Conservation (phyloP, 2,888 invertebrate genomes). For the Nymphalis c-album region DNA sequence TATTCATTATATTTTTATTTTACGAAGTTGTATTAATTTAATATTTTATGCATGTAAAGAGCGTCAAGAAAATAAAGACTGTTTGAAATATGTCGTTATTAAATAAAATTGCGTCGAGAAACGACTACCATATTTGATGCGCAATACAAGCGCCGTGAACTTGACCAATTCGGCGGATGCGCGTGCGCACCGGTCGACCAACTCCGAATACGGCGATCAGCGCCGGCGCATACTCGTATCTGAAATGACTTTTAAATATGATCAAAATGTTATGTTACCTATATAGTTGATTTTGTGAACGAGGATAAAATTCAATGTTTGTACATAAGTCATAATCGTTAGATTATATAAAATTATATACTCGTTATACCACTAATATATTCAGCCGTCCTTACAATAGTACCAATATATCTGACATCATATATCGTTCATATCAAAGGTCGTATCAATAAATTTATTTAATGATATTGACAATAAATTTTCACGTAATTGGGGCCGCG, state of each 20-base stretch:
- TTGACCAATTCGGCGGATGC: conserved; percentile 72
- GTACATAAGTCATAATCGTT: no score
- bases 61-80: not conserved
- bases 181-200: conserved; percentile 57
- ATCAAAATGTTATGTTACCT: not conserved
- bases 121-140: conserved; percentile 42
- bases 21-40: not conserved
- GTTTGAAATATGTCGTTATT: conserved; percentile 22
- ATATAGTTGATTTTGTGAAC: no score
- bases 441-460: conserved; percentile 12
- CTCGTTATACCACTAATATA: not conserved
- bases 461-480: conserved; percentile 10
- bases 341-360: no score
- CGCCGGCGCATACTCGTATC: conserved; percentile 30
- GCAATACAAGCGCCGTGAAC: conserved; percentile 61
- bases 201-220: conserved; percentile 34
- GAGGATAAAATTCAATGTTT: no score
- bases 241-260: conserved; percentile 12
- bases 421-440: conserved; percentile 9
- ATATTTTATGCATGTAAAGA: not conserved
- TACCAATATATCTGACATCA: conserved; percentile 1
- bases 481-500: conserved; percentile 10
- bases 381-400: not conserved
- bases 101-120: conserved; percentile 30
- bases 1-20: not conserved